Evolutionary conservation across 2,888 invertebrate genomes (phyloP), one percentile per base, ranked within the genome.

Genomic region (Sceliomorpha sp.): DNA sequence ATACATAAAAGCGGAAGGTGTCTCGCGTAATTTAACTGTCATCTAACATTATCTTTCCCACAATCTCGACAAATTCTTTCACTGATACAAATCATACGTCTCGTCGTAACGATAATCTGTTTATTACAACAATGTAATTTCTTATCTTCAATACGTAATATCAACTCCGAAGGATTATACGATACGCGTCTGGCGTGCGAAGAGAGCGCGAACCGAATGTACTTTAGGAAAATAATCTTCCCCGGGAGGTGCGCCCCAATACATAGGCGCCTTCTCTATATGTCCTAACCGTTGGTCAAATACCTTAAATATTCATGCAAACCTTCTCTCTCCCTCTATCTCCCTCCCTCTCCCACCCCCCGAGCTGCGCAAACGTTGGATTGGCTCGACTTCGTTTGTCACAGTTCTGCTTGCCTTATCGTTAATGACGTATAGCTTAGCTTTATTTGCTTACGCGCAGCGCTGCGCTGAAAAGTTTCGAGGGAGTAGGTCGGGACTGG

Each of bases 391-490:
- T 42, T 64, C 48, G 63, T 63, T 48, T 56, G 56, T 50, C 42
- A 24, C 39, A 56, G 37, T 64, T 64, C 56, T 64, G 64, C 50
- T 56, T 64, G 50, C 55, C 39, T 63, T 55, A 63, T 56, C 56
- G 55, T 48, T 63, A 63, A 63, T 29, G 45, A 55, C 36, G 51
- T 44, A 63, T 56, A 48, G 55, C 42, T 55, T 56, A 48, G 55
- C 48, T 63, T 48, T 63, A 55, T 63, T 63, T 63, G 47, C 45
- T 40, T 10, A 39, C 26, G 24, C 37, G 37, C 37, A 29, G 29
- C 20, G 29, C 20, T 37, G 14, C 20, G 5, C 13, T 2, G 24
- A 27, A 17, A 4, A 51, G 20, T 31, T 40, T 39, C 45, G 47
- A 24, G 39, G 24, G 34, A 8, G n/a, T 34, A 24, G 12, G n/a